Conservation (phyloP, 2,797 vertebrate species). For the Cossypha heuglini region DNA sequence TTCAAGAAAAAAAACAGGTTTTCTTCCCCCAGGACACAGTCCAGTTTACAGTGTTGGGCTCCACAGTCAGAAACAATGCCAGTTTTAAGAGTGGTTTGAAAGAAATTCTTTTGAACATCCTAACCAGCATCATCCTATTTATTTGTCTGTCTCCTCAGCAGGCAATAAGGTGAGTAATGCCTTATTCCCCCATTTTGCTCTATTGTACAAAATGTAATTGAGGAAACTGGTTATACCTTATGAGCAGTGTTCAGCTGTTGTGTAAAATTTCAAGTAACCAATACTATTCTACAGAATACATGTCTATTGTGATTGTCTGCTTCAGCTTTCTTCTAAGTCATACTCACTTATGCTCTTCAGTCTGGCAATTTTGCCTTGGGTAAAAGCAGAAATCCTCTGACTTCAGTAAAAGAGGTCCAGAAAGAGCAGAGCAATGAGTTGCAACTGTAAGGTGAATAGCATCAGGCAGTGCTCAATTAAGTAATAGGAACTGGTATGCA, state of each 20-base stretch:
- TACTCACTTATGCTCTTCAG: not conserved
- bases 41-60: not conserved
- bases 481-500: not conserved
- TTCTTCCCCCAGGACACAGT: not conserved
- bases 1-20: not conserved
- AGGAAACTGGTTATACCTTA: not conserved
- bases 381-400: not conserved
- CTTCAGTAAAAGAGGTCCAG: not conserved
- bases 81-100: not conserved
- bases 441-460: not conserved
- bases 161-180: slow-evolving; percentile 7
- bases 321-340: not conserved
- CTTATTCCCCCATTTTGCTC: not conserved
- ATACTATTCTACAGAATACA: not conserved
- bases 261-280: not conserved
- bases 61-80: not conserved
- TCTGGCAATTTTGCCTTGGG: not conserved
- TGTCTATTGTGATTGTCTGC: not conserved
- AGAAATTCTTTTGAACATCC: not conserved
- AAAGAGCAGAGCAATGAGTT: not conserved
- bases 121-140: not conserved
- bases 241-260: not conserved
- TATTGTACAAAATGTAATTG: not conserved
- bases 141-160: not conserved
- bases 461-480: not conserved